Conservation (phyloP, 2,113 vertebrate species). For the Noctilio leporinus region DNA sequence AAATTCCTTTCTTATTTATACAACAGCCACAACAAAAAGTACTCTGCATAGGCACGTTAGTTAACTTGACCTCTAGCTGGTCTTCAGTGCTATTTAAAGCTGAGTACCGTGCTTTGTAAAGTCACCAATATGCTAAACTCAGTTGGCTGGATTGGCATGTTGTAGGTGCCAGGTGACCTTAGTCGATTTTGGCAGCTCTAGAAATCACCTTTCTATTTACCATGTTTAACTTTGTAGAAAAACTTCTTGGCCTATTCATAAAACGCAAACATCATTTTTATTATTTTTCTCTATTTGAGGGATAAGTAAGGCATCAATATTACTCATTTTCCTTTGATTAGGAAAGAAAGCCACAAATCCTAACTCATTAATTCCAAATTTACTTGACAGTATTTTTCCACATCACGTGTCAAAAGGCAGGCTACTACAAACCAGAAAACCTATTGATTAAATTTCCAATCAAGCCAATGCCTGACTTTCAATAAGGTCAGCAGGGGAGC, state of each 20-base stretch:
- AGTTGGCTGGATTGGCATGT: background rate
- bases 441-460: conserved; percentile 17
- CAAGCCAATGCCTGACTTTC: background rate
- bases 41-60: background rate
- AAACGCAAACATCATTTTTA: background rate
- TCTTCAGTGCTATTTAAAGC: background rate
- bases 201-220: background rate
- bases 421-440: background rate
- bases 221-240: background rate
- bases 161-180: background rate
- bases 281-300: background rate
- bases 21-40: conserved; percentile 46
- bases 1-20: conserved; percentile 64
- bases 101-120: background rate
- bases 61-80: conserved; percentile 4
- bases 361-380: background rate
- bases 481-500: background rate
- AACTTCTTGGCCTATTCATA: background rate
- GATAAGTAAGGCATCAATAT: background rate
- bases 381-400: background rate
- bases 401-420: background rate
- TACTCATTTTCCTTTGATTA: background rate
- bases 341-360: background rate
- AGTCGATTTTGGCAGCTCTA: background rate
- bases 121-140: conserved; percentile 33